These are phyloP conservation scores for Epinephelus coioides DNA, from an alignment of 2,797 vertebrate species.

Conservation along the genomic window DNA sequence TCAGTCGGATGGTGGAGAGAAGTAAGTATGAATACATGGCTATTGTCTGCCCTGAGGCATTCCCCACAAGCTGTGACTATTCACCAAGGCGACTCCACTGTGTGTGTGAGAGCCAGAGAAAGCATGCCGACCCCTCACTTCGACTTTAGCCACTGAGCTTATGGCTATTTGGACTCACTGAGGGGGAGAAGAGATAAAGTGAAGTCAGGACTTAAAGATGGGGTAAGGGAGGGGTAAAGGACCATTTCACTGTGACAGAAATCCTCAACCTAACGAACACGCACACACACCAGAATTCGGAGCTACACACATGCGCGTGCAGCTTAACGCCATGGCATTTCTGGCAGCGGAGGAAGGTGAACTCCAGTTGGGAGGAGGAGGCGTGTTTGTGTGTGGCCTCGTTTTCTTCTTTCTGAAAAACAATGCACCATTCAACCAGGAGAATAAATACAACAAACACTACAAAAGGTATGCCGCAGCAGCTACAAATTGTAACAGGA, in stretches of 20 bases:
- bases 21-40: constrained; percentile 69
- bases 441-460: constrained; percentile 70
- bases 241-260: constrained; percentile 47
- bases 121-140: constrained; percentile 64
- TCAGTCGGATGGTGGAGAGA: constrained; percentile 63
- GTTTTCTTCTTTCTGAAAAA: constrained; percentile 65
- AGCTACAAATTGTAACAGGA: constrained; percentile 69
- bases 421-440: constrained; percentile 79
- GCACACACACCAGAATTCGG: constrained; percentile 12
- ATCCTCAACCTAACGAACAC: constrained; percentile 34
- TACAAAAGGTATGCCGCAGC: constrained; percentile 56
- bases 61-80: constrained; percentile 74
- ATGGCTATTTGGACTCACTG: constrained; percentile 72
- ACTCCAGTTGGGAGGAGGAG: constrained; percentile 43
- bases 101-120: constrained; percentile 35
- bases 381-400: constrained; percentile 57
- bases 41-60: constrained; percentile 82
- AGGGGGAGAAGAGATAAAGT: constrained; percentile 69
- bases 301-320: background rate
- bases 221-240: constrained; percentile 27
- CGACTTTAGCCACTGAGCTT: constrained; percentile 64
- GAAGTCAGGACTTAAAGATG: constrained; percentile 47
- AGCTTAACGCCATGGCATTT: constrained; percentile 28
- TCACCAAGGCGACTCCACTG: constrained; percentile 82
- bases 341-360: constrained; percentile 55